These are phyloP conservation scores for Agrilus planipennis DNA, from an alignment of 1,140 invertebrate genomes.

Conservation along the genomic window DNA sequence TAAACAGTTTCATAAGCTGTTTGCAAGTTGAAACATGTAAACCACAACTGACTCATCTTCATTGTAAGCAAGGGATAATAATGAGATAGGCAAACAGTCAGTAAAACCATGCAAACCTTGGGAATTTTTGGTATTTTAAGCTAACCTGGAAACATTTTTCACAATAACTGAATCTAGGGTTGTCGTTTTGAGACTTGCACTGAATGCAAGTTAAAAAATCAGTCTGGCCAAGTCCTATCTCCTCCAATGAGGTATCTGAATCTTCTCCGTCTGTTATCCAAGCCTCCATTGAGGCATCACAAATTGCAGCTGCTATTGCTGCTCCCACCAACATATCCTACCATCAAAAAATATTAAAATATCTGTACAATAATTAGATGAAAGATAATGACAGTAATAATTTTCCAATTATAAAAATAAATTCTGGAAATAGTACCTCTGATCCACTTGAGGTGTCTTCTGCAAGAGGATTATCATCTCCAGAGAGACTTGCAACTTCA, in stretches of 20 bases:
- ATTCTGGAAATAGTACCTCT: constrained; percentile 18
- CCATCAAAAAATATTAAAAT: constrained; percentile 9
- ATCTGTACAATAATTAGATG: background rate
- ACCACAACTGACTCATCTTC: too few relatives aligned
- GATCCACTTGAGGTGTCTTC: constrained; percentile 20
- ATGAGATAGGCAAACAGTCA: constrained; percentile 8
- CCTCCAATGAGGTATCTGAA: constrained; percentile 40
- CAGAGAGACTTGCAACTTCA: constrained; percentile 25
- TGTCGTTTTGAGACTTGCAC: constrained; percentile 47
- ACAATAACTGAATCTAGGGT: constrained; percentile 51
- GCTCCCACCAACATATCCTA: constrained; percentile 19
- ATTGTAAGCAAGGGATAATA: background rate
- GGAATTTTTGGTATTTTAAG: constrained; percentile 13
- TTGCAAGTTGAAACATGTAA: too few relatives aligned
- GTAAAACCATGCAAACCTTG: constrained; percentile 15
- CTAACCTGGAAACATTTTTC: constrained; percentile 53
- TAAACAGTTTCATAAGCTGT: background rate
- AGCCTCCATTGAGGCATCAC: constrained; percentile 23
- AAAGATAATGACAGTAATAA: background rate
- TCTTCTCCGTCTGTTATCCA: constrained; percentile 36
- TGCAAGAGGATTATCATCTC: constrained; percentile 11
- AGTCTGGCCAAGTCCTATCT: constrained; percentile 40
- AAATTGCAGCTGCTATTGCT: constrained; percentile 21
- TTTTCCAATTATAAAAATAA: background rate
- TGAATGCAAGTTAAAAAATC: constrained; percentile 51